These are phyloP conservation scores for Platyrinchus mystaceus DNA, from an alignment of 2,797 vertebrate genomes.

Conservation along the genomic window DNA sequence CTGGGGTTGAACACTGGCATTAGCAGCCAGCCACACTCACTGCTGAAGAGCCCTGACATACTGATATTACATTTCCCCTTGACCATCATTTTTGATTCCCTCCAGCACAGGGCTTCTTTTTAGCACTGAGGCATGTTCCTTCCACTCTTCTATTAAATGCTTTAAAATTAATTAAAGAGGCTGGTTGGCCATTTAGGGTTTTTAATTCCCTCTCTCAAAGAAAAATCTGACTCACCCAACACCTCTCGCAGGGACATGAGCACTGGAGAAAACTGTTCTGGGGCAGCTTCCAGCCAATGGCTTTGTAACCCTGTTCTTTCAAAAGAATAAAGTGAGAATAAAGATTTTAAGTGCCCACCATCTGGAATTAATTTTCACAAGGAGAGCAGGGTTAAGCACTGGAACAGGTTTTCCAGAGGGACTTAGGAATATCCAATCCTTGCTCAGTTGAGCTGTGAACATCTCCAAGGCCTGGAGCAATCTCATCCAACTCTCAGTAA, in stretches of 20 bases:
- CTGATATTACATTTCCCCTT: slow-evolving; percentile 2
- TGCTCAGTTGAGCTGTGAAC: background rate
- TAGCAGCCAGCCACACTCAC: background rate
- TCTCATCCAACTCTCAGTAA: background rate
- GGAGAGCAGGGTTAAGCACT: background rate
- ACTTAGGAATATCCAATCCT: background rate
- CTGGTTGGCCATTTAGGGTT: background rate
- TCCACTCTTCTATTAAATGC: slow-evolving; percentile 30
- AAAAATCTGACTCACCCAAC: background rate
- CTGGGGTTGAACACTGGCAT: background rate
- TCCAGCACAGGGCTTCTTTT: background rate
- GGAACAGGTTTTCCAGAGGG: background rate
- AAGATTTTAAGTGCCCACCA: background rate
- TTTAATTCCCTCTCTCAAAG: slow-evolving; percentile 7
- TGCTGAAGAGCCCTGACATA: slow-evolving; percentile 11
- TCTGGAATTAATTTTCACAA: background rate
- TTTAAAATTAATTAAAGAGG: slow-evolving; percentile 43
- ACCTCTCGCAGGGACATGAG: fast-evolving
- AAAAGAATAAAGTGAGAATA: background rate
- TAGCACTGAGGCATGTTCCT: background rate
- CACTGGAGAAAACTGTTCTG: background rate
- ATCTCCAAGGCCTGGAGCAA: background rate
- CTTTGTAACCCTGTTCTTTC: background rate
- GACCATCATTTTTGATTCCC: slow-evolving; percentile 30
- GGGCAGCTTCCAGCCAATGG: background rate